phyloP scores from a whole-genome alignment of 2,113 vertebrate genomes.

The Hemichromis elongatus region DNA sequence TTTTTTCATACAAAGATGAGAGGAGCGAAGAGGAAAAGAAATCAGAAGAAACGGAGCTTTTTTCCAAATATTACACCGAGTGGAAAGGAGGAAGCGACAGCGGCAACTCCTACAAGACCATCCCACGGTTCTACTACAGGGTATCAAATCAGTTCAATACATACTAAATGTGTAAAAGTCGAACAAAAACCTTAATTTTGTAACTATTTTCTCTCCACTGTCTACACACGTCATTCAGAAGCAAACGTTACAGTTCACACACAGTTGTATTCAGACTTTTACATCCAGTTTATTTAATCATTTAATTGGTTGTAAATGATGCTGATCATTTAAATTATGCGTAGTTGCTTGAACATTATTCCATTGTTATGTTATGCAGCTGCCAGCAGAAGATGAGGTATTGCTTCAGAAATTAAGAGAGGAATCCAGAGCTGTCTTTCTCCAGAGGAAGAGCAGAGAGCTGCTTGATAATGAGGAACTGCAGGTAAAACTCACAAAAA shows the following conservation, averaged over 20 bases:
- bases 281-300: not conserved
- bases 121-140: constrained; percentile 95
- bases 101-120: constrained; percentile 78
- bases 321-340: not conserved
- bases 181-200: not conserved
- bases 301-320: not conserved
- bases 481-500: constrained; percentile 74
- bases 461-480: constrained; percentile 96
- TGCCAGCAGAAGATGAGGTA: constrained; percentile 95
- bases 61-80: constrained; percentile 89
- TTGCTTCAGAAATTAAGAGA: constrained; percentile 95
- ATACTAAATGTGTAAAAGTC: not conserved
- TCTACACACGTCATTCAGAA: not conserved
- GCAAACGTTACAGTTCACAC: not conserved
- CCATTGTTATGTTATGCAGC: constrained; percentile 61
- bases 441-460: constrained; percentile 96
- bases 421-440: constrained; percentile 95
- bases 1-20: constrained; percentile 67
- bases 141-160: constrained; percentile 55
- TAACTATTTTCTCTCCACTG: not conserved
- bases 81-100: constrained; percentile 85
- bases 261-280: not conserved
- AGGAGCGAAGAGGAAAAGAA: constrained; percentile 86
- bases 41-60: constrained; percentile 88
- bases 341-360: not conserved